These are phyloP conservation scores for Drosophila bocki DNA, from an alignment of 1,140 invertebrate genomes.

Conservation along the genomic window DNA sequence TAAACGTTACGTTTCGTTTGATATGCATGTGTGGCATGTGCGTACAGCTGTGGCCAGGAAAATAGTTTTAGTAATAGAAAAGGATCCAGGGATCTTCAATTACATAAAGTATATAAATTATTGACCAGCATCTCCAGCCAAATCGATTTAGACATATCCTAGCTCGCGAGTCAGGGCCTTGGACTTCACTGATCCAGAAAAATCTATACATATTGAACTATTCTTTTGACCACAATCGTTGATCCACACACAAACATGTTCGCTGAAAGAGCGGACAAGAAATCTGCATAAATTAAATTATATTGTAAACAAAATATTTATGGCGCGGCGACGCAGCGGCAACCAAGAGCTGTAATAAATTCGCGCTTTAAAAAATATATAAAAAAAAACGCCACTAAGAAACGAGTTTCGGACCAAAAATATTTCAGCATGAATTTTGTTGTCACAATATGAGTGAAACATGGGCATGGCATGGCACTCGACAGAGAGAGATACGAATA, in stretches of 20 bases:
- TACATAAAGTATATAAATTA: too few relatives aligned
- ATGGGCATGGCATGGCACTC: constrained; percentile 46
- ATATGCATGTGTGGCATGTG: constrained; percentile 14
- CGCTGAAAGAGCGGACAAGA: constrained; percentile 60
- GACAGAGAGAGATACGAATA: constrained; percentile 22
- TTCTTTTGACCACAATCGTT: constrained; percentile 4
- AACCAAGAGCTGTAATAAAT: constrained; percentile 75
- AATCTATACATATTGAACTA: background rate
- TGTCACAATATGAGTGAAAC: constrained; percentile 63
- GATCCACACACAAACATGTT: constrained; percentile 16
- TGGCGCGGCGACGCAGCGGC: constrained; percentile 50
- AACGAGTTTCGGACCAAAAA: constrained; percentile 60
- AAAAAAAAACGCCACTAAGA: constrained; percentile 7
- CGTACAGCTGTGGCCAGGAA: background rate
- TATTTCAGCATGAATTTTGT: constrained; percentile 81
- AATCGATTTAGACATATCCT: background rate
- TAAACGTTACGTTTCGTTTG: constrained; percentile 48
- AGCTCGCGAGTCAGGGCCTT: too few relatives aligned
- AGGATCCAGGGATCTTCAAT: too few relatives aligned
- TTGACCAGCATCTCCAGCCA: too few relatives aligned
- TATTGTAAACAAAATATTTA: constrained; percentile 84
- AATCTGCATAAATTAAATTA: constrained; percentile 81
- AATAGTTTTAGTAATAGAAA: background rate
- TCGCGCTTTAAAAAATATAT: constrained; percentile 68
- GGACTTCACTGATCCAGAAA: background rate